Percentiles rank a stretch among this genome's conserved stretches.
These are phyloP conservation scores for Drosophila eugracilis DNA, from an alignment of 1,140 invertebrate genomes.

Conservation along the genomic window DNA sequence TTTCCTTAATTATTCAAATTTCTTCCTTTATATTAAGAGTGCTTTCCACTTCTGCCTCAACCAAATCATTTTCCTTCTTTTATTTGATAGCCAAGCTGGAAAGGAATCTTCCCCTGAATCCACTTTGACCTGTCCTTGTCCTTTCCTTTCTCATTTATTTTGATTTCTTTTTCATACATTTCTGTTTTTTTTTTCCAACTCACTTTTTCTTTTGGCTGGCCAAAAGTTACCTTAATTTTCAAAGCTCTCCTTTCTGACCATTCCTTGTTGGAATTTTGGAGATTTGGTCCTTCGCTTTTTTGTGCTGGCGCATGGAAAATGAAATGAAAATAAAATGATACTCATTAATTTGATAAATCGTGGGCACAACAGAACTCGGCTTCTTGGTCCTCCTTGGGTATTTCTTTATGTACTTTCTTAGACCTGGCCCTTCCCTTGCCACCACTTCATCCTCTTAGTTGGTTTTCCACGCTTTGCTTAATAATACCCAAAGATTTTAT, in stretches of 20 bases:
- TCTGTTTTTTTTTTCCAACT: slow-evolving; percentile 19
- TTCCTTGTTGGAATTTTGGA: slow-evolving; percentile 45
- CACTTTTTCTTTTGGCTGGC: slow-evolving; percentile 8
- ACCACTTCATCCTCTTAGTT: slow-evolving; percentile 3
- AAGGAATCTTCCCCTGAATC: slow-evolving; percentile 16
- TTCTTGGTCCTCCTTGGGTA: slow-evolving; percentile 44
- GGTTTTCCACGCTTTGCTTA: slow-evolving; percentile 35
- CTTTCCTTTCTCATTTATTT: slow-evolving; percentile 54
- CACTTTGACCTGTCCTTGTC: slow-evolving; percentile 59
- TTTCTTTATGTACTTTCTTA: slow-evolving; percentile 37
- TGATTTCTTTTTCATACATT: slow-evolving; percentile 47
- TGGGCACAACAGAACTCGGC: slow-evolving; percentile 53
- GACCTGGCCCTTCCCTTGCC: slow-evolving; percentile 6
- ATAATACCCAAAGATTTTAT: slow-evolving; percentile 59
- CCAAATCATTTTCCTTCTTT: neutral
- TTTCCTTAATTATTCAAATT: neutral
- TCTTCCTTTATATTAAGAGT: neutral
- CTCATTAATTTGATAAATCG: slow-evolving; percentile 84
- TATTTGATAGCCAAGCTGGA: slow-evolving; percentile 13
- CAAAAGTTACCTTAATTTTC: slow-evolving; percentile 68
- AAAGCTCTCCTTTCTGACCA: slow-evolving; percentile 18
- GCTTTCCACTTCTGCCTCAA: neutral
- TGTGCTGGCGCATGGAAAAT: slow-evolving; percentile 76
- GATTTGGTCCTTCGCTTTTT: slow-evolving; percentile 38
- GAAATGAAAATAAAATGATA: slow-evolving; percentile 83